Percentiles rank a stretch among this genome's conserved stretches.
These are phyloP conservation scores for Probaryconus sp. DNA, from an alignment of 1,140 invertebrate species.

Conservation along the genomic window DNA sequence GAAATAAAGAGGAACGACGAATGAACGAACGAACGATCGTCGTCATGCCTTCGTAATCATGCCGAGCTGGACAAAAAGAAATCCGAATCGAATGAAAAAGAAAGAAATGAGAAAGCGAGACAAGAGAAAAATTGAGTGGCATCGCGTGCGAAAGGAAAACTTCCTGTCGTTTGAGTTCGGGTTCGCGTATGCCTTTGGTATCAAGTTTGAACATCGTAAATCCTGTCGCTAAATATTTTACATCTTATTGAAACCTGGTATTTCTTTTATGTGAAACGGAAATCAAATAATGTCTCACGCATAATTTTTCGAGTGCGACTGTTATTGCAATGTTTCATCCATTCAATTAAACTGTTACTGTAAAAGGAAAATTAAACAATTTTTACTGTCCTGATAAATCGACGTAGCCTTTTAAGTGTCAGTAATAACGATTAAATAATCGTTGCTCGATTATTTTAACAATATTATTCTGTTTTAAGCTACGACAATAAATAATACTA, in stretches of 20 bases:
- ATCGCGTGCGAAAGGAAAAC: slow-evolving; percentile 58
- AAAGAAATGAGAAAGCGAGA: slow-evolving; percentile 5
- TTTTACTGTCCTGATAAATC: too few relatives aligned
- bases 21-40: background rate
- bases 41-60: slow-evolving; percentile 23
- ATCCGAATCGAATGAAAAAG: slow-evolving; percentile 13
- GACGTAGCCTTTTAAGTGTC: too few relatives aligned
- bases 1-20: slow-evolving; percentile 11
- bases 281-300: slow-evolving; percentile 19
- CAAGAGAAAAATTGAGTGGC: slow-evolving; percentile 9
- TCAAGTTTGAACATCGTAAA: slow-evolving; percentile 29
- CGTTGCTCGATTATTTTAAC: too few relatives aligned
- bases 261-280: slow-evolving; percentile 26
- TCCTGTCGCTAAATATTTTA: slow-evolving; percentile 22
- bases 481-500: too few relatives aligned
- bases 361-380: too few relatives aligned
- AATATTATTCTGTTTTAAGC: too few relatives aligned
- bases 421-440: too few relatives aligned
- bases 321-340: too few relatives aligned
- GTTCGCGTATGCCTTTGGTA: slow-evolving; percentile 8
- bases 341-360: too few relatives aligned
- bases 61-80: slow-evolving; percentile 14
- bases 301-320: slow-evolving; percentile 4
- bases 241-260: background rate
- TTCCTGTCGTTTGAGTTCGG: slow-evolving; percentile 39